phyloP scores from a whole-genome alignment of 2,113 vertebrate species.

The Crotophaga sulcirostris region DNA sequence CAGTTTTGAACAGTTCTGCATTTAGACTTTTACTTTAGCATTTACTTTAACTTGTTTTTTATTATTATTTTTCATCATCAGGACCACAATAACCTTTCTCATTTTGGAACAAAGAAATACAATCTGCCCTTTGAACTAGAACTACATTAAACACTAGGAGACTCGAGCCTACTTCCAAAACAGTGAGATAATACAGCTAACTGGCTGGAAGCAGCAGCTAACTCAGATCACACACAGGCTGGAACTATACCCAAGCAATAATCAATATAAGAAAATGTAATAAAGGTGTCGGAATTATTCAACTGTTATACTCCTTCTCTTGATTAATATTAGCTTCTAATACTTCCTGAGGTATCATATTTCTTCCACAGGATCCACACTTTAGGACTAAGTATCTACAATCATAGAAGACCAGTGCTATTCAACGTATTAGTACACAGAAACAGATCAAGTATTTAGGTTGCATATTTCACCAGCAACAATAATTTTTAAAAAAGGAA shows the following conservation, averaged over 20 bases:
- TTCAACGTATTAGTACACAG: not conserved
- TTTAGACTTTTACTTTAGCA: not conserved
- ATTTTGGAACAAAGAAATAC: slow-evolving; percentile 30
- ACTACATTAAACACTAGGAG: not conserved
- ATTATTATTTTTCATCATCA: not conserved
- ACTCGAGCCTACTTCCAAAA: slow-evolving; percentile 20
- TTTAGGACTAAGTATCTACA: not conserved
- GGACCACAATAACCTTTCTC: not conserved
- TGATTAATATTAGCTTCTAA: not conserved
- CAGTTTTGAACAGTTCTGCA: not conserved
- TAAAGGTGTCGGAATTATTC: slow-evolving; percentile 51
- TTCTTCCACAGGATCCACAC: not conserved
- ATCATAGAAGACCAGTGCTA: not conserved
- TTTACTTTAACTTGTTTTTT: not conserved
- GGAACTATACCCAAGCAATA: not conserved
- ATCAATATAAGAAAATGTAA: slow-evolving; percentile 33
- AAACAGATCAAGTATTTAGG: not conserved
- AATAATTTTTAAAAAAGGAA: not conserved
- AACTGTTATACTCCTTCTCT: slow-evolving; percentile 2
- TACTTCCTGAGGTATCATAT: slow-evolving; percentile 13
- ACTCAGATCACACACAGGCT: not conserved
- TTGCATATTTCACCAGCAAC: not conserved
- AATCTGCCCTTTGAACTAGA: slow-evolving; percentile 33
- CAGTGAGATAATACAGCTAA: not conserved
- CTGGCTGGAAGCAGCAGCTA: slow-evolving; percentile 26